These are phyloP conservation scores for Agrochola litura DNA, from an alignment of 2,888 invertebrate species.

Conservation along the genomic window DNA sequence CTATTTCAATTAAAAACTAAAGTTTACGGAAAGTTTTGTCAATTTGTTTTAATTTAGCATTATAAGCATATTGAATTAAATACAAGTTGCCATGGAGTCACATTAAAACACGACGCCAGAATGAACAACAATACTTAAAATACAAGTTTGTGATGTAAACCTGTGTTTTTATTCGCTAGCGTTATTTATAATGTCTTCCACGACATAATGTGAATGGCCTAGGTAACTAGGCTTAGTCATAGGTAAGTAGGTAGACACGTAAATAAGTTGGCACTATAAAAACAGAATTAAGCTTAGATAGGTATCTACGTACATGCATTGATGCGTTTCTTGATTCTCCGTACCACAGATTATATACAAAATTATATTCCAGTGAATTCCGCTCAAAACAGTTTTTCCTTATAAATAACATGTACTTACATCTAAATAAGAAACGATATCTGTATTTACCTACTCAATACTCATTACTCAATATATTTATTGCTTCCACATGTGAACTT, in stretches of 20 bases:
- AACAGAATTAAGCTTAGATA: neutral
- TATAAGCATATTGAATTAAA: neutral
- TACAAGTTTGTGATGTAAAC: constrained; percentile 1
- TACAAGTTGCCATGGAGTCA: neutral
- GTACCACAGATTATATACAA: no score
- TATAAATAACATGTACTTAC: no score
- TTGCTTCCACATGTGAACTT: no score
- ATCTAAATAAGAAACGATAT: no score
- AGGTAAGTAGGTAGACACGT: neutral
- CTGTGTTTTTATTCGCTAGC: constrained; percentile 3
- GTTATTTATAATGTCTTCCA: constrained; percentile 2
- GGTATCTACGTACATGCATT: neutral
- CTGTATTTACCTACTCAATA: no score
- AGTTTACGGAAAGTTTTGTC: neutral
- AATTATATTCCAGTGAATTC: neutral
- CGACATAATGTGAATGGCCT: neutral
- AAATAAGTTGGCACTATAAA: neutral
- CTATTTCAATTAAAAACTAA: neutral
- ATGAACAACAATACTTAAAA: constrained; percentile 4
- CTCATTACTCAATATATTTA: no score
- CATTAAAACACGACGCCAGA: neutral
- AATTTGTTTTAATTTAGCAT: neutral
- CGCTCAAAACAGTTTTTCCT: neutral
- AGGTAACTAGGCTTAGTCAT: constrained; percentile 23
- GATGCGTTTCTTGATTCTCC: neutral